Conservation (phyloP, 2,113 vertebrate genomes). For the Clinocottus analis region DNA sequence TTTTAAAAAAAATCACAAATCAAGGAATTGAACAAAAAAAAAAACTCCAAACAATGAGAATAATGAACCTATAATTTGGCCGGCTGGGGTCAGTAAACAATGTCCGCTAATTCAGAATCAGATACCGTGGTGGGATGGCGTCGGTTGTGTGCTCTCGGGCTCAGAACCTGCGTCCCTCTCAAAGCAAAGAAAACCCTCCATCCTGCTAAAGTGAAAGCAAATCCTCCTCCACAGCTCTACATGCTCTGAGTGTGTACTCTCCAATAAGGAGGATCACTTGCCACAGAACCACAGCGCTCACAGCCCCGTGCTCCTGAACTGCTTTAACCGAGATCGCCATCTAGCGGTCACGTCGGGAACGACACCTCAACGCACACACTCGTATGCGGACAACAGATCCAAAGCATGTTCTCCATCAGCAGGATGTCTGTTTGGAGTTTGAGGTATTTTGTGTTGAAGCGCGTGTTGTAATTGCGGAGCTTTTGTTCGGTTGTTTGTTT, state of each 20-base stretch:
- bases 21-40: constrained; percentile 15
- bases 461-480: not conserved
- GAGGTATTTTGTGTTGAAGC: not conserved
- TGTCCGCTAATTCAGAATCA: not conserved
- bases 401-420: not conserved
- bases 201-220: constrained; percentile 23
- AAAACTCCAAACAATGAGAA: not conserved
- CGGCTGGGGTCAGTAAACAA: constrained; percentile 15
- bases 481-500: not conserved
- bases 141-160: not conserved
- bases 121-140: not conserved
- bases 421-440: constrained; percentile 2
- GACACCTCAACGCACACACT: constrained; percentile 5
- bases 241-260: constrained; percentile 37
- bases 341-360: constrained; percentile 58
- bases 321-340: constrained; percentile 80
- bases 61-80: constrained; percentile 6
- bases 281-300: constrained; percentile 37
- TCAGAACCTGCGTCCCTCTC: constrained; percentile 8
- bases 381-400: not conserved
- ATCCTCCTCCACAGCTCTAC: constrained; percentile 20
- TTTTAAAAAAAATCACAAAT: not conserved
- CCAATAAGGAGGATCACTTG: constrained; percentile 49
- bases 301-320: constrained; percentile 2
- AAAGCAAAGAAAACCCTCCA: constrained; percentile 31